A percentile compares a stretch with the other conserved stretches of the same genome.
Evolutionary conservation across 2,888 invertebrate species (phyloP).

Genomic region (Ochropleura plecta): DNA sequence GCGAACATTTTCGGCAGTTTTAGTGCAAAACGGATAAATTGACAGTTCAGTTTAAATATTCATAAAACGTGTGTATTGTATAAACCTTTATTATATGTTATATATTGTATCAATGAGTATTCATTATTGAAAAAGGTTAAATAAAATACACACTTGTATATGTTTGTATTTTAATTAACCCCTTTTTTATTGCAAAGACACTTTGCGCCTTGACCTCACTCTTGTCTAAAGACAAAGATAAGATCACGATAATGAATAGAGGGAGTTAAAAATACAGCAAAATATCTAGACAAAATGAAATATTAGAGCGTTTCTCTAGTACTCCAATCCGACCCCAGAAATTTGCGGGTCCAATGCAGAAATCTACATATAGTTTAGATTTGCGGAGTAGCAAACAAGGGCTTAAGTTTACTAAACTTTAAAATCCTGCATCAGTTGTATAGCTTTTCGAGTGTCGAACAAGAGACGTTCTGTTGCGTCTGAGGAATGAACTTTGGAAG

Average conservation of each 20-base stretch:
- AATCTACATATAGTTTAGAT: background rate
- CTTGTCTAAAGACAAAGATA: too few relatives aligned
- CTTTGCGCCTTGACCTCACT: too few relatives aligned
- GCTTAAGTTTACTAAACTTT: background rate
- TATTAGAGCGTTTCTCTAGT: too few relatives aligned
- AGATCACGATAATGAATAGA: background rate
- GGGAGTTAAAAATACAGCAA: background rate
- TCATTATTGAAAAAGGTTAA: too few relatives aligned
- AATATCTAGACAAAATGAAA: background rate
- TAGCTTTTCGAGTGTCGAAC: too few relatives aligned
- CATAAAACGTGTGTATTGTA: too few relatives aligned
- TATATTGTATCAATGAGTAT: too few relatives aligned
- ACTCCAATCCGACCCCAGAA: background rate
- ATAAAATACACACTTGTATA: too few relatives aligned
- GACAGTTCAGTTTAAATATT: constrained; percentile 9
- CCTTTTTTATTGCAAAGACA: too few relatives aligned
- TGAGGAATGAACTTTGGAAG: background rate
- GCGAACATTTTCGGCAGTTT: constrained; percentile 25
- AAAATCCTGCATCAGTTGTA: background rate
- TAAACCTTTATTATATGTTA: too few relatives aligned
- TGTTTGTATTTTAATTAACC: too few relatives aligned
- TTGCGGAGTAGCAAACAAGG: background rate
- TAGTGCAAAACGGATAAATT: constrained; percentile 16
- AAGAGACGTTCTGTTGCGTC: background rate
- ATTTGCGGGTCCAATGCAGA: background rate